Evolutionary conservation across 2,113 vertebrate genomes (phyloP).

Genomic region (Glaucidium brasilianum): DNA sequence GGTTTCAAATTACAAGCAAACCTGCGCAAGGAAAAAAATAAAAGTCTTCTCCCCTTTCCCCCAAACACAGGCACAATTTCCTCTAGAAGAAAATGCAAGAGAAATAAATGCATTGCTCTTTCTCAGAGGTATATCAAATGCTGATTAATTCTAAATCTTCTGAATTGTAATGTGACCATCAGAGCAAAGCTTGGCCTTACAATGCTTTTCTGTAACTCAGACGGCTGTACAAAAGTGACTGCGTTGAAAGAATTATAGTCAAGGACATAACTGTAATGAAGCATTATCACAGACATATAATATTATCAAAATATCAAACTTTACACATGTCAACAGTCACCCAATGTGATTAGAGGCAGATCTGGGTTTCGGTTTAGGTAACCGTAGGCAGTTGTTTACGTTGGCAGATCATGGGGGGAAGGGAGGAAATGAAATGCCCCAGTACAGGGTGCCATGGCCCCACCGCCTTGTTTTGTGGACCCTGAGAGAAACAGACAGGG

Average conservation of each 20-base stretch:
- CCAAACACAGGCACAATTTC: neutral
- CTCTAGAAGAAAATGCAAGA: neutral
- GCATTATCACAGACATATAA: constrained; percentile 31
- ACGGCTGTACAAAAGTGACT: neutral
- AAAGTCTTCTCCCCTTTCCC: neutral
- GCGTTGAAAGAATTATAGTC: constrained; percentile 54
- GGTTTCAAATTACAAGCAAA: constrained; percentile 14
- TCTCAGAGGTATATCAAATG: neutral
- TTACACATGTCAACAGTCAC: constrained; percentile 32
- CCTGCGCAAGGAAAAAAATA: neutral
- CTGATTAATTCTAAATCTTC: constrained; percentile 5
- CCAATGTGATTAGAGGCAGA: neutral
- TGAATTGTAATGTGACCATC: neutral
- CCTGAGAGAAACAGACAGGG: neutral
- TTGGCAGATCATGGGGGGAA: neutral
- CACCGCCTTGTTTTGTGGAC: neutral
- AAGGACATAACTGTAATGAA: constrained; percentile 45
- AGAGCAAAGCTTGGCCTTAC: neutral
- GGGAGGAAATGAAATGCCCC: constrained; percentile 28
- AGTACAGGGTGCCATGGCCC: neutral
- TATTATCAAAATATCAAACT: constrained; percentile 58
- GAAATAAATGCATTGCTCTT: neutral
- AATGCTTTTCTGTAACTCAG: neutral
- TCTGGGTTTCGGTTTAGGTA: constrained; percentile 11
- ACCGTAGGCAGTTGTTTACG: neutral